Base-by-base conservation (phyloP, 2,113 vertebrate genomes). In the Calyptomena viridis region DNA sequence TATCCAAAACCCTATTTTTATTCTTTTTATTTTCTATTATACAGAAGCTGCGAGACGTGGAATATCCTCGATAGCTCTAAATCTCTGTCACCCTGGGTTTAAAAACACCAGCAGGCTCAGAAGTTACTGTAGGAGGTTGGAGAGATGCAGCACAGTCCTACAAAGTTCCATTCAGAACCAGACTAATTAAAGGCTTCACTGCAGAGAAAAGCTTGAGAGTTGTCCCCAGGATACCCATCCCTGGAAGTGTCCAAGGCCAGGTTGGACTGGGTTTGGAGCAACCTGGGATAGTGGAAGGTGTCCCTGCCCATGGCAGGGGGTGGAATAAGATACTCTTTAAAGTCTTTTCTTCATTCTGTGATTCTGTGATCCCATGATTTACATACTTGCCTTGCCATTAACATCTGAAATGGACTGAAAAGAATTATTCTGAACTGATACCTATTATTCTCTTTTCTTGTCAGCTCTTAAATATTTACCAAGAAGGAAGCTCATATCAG, bases 191-290 rank as follows among this genome's bases (percentile, higher is more conserved):
- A 58, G 52, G 52, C 11, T n/a, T 63, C 31, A 4, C 6, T 62
- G 21, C 40, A 73, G 46, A 60, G 40, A 13, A 63, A 40, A 49
- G n/a, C 42, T 5, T 64, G 16, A 63, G 59, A 44, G 1, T 2
- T 23, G 14, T 50, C 75, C 40, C 21, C 24, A 39, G 56, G 56
- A 37, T 68, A 47, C 12, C 33, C 56, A 35, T 14, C 21, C 56
- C 56, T 58, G 33, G 33, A n/a, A 58, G 56, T 55, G 75, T 1
- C 1, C 49, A 3, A 17, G 56, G 64, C 28, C 64, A 30, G 47
- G 47, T 2, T 39, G 63, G 33, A 53, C 0, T 0, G 25, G 25
- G 44, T 4, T 62, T 62, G 84, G 47, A 62, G 47, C 47, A 40
- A 2, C 47, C 30, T 63, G 75, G 49, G 23, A 0, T 1, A 2